Base-by-base conservation (phyloP, 1,140 invertebrate species). In the Drosophila nigrodunni region DNA sequence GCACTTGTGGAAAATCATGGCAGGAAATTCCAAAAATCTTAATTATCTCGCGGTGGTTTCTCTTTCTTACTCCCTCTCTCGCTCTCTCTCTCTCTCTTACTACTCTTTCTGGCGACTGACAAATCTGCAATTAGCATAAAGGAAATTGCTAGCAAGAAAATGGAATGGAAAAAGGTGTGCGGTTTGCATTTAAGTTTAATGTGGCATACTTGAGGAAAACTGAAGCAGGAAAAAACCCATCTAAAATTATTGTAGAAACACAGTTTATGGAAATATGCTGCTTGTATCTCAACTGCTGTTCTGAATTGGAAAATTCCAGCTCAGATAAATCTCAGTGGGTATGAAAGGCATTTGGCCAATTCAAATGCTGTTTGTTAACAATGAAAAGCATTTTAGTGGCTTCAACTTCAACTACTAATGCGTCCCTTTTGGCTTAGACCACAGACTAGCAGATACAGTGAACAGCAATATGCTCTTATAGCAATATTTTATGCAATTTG, bases 401-500 rank as follows among this genome's bases (percentile, higher is more conserved):
- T 68, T 59, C 70, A 18, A 15, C 52, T 6, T 11, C 25, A 39
- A 30, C 10, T 58, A 15, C 18, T 46, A 15, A 13, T 50, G 15
- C 8, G 30, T 44, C 50, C 25, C 41, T 5, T 13, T 49, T 2
- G 34, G 25, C 25, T 30, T 30, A 30, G 13, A 55, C 58, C 72
- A 49, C 77, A 85, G 82, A 4, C 86, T 88, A 78, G 77, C 77
- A 83, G 74, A 87, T 88, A 83, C 83, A 88, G 85, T 83, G 83
- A 87, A 87, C 83, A 83, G 77, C 80, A 89, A 83, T 89, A 80
- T 80, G 83, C 80, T 87, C 78, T 88, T 87, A 88, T 89, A 73
- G 82, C 74, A 72, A 87, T 87, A 88, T 89, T 87, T 88, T 88
- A 89, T 87, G 83, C 83, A 87, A 86, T 86, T 86, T 86, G 78